phyloP scores from a whole-genome alignment of 2,113 vertebrate genomes.

The Craseonycteris thonglongyai region DNA sequence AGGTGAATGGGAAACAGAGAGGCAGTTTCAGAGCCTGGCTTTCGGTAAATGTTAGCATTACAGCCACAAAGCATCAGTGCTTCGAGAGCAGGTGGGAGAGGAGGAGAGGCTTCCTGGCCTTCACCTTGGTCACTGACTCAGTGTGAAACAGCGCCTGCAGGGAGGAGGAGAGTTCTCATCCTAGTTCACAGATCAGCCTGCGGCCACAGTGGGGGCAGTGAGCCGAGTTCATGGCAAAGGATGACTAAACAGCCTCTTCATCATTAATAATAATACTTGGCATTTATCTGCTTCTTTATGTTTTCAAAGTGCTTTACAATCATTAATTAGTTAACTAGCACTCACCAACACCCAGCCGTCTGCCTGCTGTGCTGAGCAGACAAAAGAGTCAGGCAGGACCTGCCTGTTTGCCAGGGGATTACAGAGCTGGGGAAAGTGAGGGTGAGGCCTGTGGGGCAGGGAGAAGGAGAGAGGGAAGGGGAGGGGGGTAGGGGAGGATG shows the following conservation, averaged over 20 bases:
- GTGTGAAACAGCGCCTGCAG: conserved; percentile 68
- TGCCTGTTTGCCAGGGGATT: not conserved
- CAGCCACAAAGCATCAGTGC: conserved; percentile 53
- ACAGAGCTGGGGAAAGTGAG: conserved; percentile 33
- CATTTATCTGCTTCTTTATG: conserved; percentile 68
- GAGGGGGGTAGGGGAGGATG: too few relatives aligned
- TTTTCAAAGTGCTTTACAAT: conserved; percentile 67
- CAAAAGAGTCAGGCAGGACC: conserved; percentile 4
- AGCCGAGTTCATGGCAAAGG: conserved; percentile 55
- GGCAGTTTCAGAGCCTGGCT: conserved; percentile 60
- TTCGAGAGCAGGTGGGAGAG: conserved; percentile 69
- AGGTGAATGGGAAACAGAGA: conserved; percentile 62
- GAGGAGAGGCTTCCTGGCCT: conserved; percentile 70
- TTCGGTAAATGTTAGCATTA: conserved; percentile 59
- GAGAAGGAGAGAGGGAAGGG: not conserved
- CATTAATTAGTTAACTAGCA: conserved; percentile 67
- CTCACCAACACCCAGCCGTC: conserved; percentile 15
- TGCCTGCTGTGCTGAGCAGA: conserved; percentile 55
- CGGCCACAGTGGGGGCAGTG: conserved; percentile 50
- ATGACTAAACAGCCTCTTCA: conserved; percentile 65
- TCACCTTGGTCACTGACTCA: conserved; percentile 71
- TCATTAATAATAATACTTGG: conserved; percentile 62
- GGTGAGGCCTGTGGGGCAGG: not conserved
- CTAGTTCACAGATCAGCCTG: conserved; percentile 52
- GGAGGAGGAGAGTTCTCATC: conserved; percentile 53